A percentile compares a stretch with the other conserved stretches of the same genome.
Evolutionary conservation across 1,140 invertebrate species (phyloP).

Genomic region (Pemphigus obesinymphae): DNA sequence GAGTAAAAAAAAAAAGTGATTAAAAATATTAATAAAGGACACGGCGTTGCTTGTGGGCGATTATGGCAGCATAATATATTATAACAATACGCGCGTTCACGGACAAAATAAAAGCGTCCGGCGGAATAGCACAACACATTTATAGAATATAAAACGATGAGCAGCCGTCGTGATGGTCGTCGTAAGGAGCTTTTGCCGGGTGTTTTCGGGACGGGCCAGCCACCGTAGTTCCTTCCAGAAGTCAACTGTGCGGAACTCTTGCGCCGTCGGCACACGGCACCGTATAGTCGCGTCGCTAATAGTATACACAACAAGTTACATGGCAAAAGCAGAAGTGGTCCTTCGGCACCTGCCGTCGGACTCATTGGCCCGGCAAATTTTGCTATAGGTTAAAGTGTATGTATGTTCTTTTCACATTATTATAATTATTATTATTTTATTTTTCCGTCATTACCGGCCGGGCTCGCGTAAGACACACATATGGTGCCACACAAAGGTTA

Average conservation of each 20-base stretch:
- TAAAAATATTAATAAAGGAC: not conserved
- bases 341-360: constrained; percentile 29
- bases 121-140: not conserved
- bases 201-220: constrained; percentile 20
- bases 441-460: not conserved
- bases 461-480: constrained; percentile 16
- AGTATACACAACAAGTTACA: not conserved
- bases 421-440: too few relatives aligned
- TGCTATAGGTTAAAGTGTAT: not conserved
- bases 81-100: not conserved
- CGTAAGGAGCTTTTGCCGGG: constrained; percentile 24
- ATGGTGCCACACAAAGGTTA: not conserved
- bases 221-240: constrained; percentile 38
- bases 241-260: constrained; percentile 40
- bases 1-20: not conserved
- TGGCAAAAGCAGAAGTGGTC: not conserved
- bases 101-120: not conserved
- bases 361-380: constrained; percentile 38
- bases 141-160: not conserved
- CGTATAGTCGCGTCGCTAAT: not conserved
- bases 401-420: not conserved
- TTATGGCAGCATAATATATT: not conserved
- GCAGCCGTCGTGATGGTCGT: not conserved
- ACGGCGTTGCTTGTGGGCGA: not conserved
- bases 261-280: not conserved